A percentile compares a stretch with the other conserved stretches of the same genome.
Evolutionary conservation across 2,888 invertebrate genomes (phyloP).

Genomic region (Tipula unca): DNA sequence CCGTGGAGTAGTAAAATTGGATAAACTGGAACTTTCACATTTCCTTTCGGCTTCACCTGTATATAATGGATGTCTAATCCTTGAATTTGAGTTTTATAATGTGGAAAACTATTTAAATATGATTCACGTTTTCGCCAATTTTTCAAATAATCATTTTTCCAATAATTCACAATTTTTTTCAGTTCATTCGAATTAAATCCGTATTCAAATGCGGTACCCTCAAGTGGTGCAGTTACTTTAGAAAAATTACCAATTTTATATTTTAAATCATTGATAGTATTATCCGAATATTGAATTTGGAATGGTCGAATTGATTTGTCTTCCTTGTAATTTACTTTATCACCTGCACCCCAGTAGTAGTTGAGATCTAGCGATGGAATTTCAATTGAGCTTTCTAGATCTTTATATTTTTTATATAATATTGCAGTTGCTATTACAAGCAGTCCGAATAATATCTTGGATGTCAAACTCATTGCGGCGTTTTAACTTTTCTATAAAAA

Average conservation of each 20-base stretch:
- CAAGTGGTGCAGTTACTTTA: slow-evolving; percentile 50
- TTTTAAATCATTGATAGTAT: slow-evolving; percentile 31
- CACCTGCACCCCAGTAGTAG: slow-evolving; percentile 24
- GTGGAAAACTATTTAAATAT: slow-evolving; percentile 63
- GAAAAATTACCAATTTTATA: slow-evolving; percentile 35
- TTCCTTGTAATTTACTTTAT: slow-evolving; percentile 21
- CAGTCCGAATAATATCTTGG: slow-evolving; percentile 27
- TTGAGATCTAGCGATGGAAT: slow-evolving; percentile 21
- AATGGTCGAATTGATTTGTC: slow-evolving; percentile 21
- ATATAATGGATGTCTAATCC: slow-evolving; percentile 59
- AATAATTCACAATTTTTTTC: slow-evolving; percentile 60
- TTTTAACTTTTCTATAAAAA: too few relatives aligned
- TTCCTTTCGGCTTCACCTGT: slow-evolving; percentile 50
- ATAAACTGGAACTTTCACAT: slow-evolving; percentile 36
- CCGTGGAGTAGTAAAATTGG: slow-evolving; percentile 61
- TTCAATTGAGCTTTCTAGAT: slow-evolving; percentile 31
- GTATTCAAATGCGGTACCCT: slow-evolving; percentile 64
- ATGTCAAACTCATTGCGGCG: not conserved
- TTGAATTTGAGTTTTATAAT: slow-evolving; percentile 68
- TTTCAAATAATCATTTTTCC: slow-evolving; percentile 65
- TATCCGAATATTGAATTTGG: slow-evolving; percentile 22
- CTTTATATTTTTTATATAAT: slow-evolving; percentile 34
- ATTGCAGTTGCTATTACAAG: slow-evolving; percentile 30
- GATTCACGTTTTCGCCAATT: slow-evolving; percentile 57
- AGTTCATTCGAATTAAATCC: slow-evolving; percentile 70